phyloP scores from a whole-genome alignment of 2,797 vertebrate genomes.

The Epinephelus awoara region DNA sequence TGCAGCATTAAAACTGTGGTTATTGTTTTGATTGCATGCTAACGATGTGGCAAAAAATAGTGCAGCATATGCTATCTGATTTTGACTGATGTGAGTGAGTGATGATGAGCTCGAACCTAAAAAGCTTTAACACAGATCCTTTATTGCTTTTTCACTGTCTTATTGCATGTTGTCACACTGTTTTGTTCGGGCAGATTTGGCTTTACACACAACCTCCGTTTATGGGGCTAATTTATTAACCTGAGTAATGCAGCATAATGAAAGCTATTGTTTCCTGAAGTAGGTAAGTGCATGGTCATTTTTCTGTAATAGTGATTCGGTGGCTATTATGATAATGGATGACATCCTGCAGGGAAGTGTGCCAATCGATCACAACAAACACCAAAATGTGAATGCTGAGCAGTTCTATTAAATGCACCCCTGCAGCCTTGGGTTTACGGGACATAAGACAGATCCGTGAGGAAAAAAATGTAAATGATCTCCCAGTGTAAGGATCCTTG shows the following conservation, averaged over 20 bases:
- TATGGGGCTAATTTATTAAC: conserved; percentile 55
- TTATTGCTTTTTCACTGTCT: conserved; percentile 18
- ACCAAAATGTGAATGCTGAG: conserved; percentile 44
- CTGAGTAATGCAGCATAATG: conserved; percentile 49
- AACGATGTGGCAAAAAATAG: conserved; percentile 29
- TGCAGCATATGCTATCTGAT: conserved; percentile 28
- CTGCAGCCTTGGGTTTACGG: conserved; percentile 38
- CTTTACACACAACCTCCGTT: conserved; percentile 30
- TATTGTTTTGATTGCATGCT: conserved; percentile 46
- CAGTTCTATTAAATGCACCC: conserved; percentile 54
- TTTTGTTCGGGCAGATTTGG: conserved; percentile 27
- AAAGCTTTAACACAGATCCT: neutral
- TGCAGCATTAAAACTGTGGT: conserved; percentile 25
- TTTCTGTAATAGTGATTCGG: conserved; percentile 68
- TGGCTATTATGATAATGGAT: conserved; percentile 74
- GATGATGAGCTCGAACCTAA: conserved; percentile 31
- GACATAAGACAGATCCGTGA: conserved; percentile 39
- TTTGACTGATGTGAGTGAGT: conserved; percentile 34
- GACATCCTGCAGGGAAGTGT: conserved; percentile 64
- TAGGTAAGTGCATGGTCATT: conserved; percentile 66
- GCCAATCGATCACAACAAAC: conserved; percentile 72
- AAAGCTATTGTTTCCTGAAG: conserved; percentile 69
- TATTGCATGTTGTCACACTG: conserved; percentile 23
- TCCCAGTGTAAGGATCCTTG: conserved; percentile 16
- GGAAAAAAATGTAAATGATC: conserved; percentile 35